Base-by-base conservation (phyloP, 2,113 vertebrate genomes). In the Cyphomyrus plagiostoma region DNA sequence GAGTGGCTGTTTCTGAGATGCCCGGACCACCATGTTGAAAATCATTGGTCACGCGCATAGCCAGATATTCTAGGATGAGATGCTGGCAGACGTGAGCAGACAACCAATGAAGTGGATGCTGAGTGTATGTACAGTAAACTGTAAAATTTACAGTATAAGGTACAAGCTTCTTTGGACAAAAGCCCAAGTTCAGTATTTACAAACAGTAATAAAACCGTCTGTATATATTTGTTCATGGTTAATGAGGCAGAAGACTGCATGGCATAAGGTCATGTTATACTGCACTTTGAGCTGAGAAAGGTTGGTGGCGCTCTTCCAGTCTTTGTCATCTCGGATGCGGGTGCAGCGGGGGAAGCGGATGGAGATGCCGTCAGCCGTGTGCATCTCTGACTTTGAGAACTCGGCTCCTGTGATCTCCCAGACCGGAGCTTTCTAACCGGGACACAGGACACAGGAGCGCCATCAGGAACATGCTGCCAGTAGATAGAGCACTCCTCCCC, bases 361-460 rank as follows among this genome's bases (percentile, higher is more conserved):
- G 89, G 98, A 99, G 95, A 99, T 99, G 13, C 98, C 98, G 0
- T 99, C 98, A 0, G 98, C 98, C 0, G 98, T 99, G 94, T 99
- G 98, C 83, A 98, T 98, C 92, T 99, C 98, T 0, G 98, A 97
- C 91, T 95, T 97, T 9, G 98, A 99, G 92, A 99, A 99, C 92
- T 99, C 98, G 0, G 98, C 98, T 0, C 98, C 98, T 0, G 98
- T 99, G 91, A 99, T 99, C 94, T 99, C 98, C 98, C 98, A 99
- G 56, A 99, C 97, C 0, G 98, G 97, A 0, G 98, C 98, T 92
- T 94, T 95, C 98, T 99, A 92, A 87, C 35, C 45, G 42, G 77
- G 7, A 53, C 17, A 53, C 50, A 19, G 84, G 6, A 85, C 3
- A 56, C 89, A 89, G 35, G 5, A 39, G 2, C 77, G 10, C 7